phyloP scores from a whole-genome alignment of 2,888 invertebrate species.

The Hydrotaea diabolus region DNA sequence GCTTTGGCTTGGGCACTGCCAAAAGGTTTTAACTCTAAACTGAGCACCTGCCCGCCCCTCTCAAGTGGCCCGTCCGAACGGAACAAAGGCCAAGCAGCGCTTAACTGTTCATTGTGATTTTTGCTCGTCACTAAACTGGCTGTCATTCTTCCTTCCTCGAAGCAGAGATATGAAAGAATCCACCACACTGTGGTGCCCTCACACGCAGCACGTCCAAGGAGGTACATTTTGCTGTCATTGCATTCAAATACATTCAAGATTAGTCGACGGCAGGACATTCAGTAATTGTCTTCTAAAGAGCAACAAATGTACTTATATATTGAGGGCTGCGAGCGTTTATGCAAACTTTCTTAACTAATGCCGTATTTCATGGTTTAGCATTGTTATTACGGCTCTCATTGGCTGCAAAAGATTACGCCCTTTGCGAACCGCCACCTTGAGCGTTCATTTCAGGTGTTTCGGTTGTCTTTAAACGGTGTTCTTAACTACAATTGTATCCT shows the following conservation, averaged over 20 bases:
- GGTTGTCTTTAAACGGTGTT: slow-evolving; percentile 15
- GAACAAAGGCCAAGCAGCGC: slow-evolving; percentile 37
- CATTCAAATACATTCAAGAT: slow-evolving; percentile 17
- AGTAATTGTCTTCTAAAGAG: slow-evolving; percentile 18
- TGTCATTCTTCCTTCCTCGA: slow-evolving; percentile 12
- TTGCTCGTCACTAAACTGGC: neutral
- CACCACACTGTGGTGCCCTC: slow-evolving; percentile 21
- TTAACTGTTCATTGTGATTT: slow-evolving; percentile 45
- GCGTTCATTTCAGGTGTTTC: slow-evolving; percentile 24
- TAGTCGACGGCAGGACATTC: neutral
- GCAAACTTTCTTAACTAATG: slow-evolving; percentile 28
- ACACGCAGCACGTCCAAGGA: neutral
- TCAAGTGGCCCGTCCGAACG: neutral
- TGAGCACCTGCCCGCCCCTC: slow-evolving; percentile 48
- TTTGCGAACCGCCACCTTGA: neutral
- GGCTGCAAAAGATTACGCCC: slow-evolving; percentile 32
- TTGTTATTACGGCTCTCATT: slow-evolving; percentile 15
- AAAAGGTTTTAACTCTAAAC: slow-evolving; percentile 49
- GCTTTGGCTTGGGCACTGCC: neutral
- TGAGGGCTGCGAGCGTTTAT: neutral
- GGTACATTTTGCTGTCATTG: slow-evolving; percentile 2
- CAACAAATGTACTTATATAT: neutral
- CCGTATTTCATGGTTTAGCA: slow-evolving; percentile 9
- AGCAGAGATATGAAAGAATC: slow-evolving; percentile 15
- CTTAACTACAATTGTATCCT: neutral